Evolutionary conservation across 2,113 vertebrate genomes (phyloP).

Genomic region (Xyrauchen texanus): DNA sequence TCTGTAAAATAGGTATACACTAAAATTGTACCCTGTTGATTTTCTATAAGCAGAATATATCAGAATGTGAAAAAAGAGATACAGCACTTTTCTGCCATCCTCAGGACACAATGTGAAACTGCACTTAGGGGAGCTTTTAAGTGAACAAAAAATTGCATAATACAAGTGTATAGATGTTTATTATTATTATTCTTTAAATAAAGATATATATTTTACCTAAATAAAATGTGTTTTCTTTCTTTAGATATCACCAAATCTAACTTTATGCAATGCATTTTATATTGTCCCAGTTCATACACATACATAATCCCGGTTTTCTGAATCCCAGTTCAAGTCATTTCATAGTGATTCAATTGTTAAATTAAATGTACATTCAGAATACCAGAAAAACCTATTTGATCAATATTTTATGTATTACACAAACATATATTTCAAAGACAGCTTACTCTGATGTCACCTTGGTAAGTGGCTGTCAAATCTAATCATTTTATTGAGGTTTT

Average conservation of each 20-base stretch:
- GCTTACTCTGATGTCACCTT: neutral
- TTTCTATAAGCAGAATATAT: no score
- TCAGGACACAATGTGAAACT: neutral
- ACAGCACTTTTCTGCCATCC: slow-evolving; percentile 6
- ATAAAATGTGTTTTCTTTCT: neutral
- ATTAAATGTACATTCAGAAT: no score
- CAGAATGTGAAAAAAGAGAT: no score
- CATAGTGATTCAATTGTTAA: neutral
- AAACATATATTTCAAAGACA: neutral
- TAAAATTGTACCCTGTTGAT: no score
- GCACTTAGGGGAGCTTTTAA: neutral
- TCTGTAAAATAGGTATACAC: no score
- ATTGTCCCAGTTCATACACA: no score
- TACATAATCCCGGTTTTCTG: neutral
- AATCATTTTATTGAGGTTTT: neutral
- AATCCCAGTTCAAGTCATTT: neutral
- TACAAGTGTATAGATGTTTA: neutral
- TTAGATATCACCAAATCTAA: neutral
- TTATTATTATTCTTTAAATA: no score
- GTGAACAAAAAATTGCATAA: neutral
- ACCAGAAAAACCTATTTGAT: neutral
- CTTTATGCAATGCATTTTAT: no score
- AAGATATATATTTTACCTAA: neutral
- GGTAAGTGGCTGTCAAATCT: neutral
- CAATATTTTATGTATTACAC: neutral